Evolutionary conservation across 1,140 invertebrate genomes (phyloP).

Genomic region (Lepidurus apus): DNA sequence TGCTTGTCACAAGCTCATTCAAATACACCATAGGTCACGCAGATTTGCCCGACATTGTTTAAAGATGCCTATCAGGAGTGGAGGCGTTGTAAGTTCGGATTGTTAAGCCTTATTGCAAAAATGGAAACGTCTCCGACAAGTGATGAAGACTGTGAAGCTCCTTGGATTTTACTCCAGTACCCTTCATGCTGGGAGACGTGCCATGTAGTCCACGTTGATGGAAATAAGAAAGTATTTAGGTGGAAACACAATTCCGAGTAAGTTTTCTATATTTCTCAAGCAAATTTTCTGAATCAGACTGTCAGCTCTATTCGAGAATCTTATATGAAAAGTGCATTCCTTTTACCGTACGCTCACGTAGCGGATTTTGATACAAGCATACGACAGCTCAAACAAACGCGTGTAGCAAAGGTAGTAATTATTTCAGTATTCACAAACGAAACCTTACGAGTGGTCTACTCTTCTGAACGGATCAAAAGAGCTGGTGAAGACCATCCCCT

Average conservation of each 20-base stretch:
- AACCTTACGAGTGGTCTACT: too few species aligned
- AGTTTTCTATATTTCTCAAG: conserved; percentile 2
- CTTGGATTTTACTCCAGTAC: not conserved
- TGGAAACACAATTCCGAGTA: not conserved
- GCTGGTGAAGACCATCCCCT: not conserved
- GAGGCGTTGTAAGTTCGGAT: not conserved
- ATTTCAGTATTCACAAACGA: too few species aligned
- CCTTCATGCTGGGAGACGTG: not conserved
- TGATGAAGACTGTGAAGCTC: not conserved
- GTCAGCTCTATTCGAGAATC: not conserved
- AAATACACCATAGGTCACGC: not conserved
- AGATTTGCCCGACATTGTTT: not conserved
- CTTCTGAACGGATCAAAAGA: not conserved
- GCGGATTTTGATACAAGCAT: not conserved
- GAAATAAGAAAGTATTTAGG: not conserved
- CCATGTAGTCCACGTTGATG: not conserved
- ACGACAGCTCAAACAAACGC: too few species aligned
- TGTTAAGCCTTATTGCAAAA: not conserved
- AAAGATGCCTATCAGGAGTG: too few species aligned
- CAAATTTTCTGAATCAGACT: not conserved
- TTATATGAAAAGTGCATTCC: not conserved
- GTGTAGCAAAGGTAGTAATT: too few species aligned
- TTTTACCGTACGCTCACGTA: not conserved
- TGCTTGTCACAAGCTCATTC: not conserved
- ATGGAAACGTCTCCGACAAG: not conserved